phyloP scores from a whole-genome alignment of 2,888 invertebrate genomes.

The Theretra japonica region DNA sequence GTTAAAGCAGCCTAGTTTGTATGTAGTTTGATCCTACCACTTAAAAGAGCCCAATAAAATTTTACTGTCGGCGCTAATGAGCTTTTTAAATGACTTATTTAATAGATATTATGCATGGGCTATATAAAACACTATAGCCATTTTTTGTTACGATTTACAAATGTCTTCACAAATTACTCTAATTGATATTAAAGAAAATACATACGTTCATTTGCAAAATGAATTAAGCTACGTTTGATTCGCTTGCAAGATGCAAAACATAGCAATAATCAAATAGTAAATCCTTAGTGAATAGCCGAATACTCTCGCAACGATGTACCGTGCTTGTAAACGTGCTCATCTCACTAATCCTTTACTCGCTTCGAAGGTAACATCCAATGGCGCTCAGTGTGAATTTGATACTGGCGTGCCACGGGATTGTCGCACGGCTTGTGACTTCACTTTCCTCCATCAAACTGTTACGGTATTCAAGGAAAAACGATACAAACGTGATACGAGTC shows the following conservation, averaged over 20 bases:
- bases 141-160: no score
- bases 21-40: no score
- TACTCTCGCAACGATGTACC: conserved; percentile 24
- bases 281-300: background rate
- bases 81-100: no score
- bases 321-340: conserved; percentile 36
- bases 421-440: conserved; percentile 51
- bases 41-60: no score
- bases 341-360: conserved; percentile 64
- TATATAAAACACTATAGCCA: no score
- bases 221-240: background rate
- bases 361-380: conserved; percentile 44
- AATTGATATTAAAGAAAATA: no score
- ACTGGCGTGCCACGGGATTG: conserved; percentile 38
- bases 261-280: conserved; percentile 5
- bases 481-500: conserved; percentile 62
- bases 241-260: background rate
- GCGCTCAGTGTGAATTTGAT: conserved; percentile 45
- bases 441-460: conserved; percentile 42
- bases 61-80: no score
- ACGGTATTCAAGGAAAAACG: conserved; percentile 64
- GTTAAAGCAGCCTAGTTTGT: no score
- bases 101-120: no score
- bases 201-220: background rate
- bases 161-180: no score